phyloP scores from a whole-genome alignment of 2,113 vertebrate genomes.

The Craseonycteris thonglongyai region DNA sequence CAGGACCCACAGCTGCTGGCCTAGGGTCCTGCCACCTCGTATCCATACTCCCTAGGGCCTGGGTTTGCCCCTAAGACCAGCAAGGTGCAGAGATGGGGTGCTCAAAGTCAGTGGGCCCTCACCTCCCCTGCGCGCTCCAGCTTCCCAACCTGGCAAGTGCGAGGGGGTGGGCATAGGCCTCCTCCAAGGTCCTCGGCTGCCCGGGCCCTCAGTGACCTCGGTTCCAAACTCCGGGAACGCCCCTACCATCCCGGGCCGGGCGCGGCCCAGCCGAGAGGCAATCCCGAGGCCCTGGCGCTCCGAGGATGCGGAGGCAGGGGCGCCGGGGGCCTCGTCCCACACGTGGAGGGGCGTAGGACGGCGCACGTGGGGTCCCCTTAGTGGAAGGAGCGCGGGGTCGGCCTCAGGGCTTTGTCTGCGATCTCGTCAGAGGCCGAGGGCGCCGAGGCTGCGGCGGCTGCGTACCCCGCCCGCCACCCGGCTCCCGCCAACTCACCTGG shows the following conservation, averaged over 20 bases:
- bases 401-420: conserved; percentile 20
- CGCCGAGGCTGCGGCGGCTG: background rate
- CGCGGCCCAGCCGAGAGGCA: conserved; percentile 12
- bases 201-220: background rate
- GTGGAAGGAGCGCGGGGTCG: background rate
- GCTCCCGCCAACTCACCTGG: conserved; percentile 51
- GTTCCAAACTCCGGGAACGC: conserved; percentile 31
- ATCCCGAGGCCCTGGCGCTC: background rate
- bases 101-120: background rate
- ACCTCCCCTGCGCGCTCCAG: background rate
- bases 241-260: background rate
- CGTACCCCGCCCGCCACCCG: background rate
- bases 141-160: conserved; percentile 40
- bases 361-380: conserved; percentile 44
- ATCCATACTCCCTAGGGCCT: background rate
- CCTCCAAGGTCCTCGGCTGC: background rate
- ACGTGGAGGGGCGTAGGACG: conserved; percentile 59
- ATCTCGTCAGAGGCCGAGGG: too few relatives aligned
- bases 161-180: conserved; percentile 40
- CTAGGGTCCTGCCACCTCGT: background rate
- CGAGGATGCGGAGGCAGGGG: background rate
- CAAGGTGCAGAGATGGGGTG: background rate
- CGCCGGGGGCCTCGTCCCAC: background rate
- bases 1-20: background rate
- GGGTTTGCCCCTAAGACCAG: background rate